A percentile compares a stretch with the other conserved stretches of the same genome.
These are phyloP conservation scores for Notarius quadriscutis DNA, from an alignment of 2,113 vertebrate genomes.

Conservation along the genomic window DNA sequence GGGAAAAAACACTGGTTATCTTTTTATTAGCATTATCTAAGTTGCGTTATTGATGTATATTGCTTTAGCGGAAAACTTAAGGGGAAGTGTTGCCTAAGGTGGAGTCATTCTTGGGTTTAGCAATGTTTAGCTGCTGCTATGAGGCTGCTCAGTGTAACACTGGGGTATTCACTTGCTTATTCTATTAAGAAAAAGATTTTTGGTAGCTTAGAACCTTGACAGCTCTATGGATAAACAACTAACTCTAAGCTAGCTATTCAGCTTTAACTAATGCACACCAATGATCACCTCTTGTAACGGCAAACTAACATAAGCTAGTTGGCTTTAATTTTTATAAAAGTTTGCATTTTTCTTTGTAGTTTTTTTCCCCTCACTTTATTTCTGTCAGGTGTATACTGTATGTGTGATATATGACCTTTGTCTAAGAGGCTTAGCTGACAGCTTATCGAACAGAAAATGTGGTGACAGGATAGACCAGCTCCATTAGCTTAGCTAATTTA, in stretches of 20 bases:
- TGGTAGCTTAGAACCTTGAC: not conserved
- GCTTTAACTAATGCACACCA: not conserved
- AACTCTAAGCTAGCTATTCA: not conserved
- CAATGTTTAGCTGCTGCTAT: not conserved
- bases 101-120: not conserved
- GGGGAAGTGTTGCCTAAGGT: not conserved
- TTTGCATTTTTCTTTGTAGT: not conserved
- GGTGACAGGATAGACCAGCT: not conserved
- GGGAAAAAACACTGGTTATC: not conserved
- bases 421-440: not conserved
- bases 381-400: not conserved
- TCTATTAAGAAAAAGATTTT: not conserved
- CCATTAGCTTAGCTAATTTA: not conserved
- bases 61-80: not conserved
- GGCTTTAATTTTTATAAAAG: not conserved
- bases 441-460: not conserved
- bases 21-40: not conserved
- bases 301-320: not conserved
- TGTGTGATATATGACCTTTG: not conserved
- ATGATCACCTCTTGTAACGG: not conserved
- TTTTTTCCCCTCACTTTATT: not conserved
- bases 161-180: not conserved
- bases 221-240: not conserved
- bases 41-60: not conserved
- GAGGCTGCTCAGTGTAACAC: not conserved